Percentiles rank a stretch among this genome's conserved stretches.
Evolutionary conservation across 2,797 vertebrate genomes (phyloP).

Genomic region (Decapterus maruadsi): DNA sequence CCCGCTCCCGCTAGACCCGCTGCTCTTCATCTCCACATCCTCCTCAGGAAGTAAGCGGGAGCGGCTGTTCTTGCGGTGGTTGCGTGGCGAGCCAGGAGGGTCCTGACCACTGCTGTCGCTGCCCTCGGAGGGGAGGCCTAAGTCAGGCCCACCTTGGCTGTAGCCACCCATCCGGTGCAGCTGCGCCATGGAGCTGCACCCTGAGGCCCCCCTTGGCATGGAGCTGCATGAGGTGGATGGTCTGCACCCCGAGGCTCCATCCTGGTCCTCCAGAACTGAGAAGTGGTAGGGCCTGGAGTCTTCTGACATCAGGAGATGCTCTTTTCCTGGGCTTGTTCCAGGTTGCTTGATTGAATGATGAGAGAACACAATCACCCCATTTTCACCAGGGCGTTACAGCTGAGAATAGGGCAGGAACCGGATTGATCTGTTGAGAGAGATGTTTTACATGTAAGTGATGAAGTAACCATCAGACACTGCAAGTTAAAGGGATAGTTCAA

Average conservation of each 20-base stretch:
- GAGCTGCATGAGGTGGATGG: conserved; percentile 65
- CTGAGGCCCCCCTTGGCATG: conserved; percentile 62
- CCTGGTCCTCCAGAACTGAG: conserved; percentile 79
- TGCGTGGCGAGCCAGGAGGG: conserved; percentile 61
- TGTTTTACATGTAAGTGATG: conserved; percentile 19
- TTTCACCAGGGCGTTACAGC: conserved; percentile 13
- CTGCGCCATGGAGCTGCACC: conserved; percentile 78
- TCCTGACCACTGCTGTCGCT: conserved; percentile 85
- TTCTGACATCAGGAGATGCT: conserved; percentile 78
- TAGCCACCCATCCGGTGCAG: conserved; percentile 86
- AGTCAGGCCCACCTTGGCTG: conserved; percentile 74
- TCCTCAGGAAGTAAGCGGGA: conserved; percentile 84
- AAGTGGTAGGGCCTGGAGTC: conserved; percentile 81
- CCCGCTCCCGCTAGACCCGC: conserved; percentile 88
- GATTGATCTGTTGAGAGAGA: conserved; percentile 61
- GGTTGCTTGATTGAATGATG: conserved; percentile 22
- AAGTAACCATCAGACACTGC: neutral
- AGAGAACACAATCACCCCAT: conserved; percentile 72
- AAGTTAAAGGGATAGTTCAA: too few relatives aligned
- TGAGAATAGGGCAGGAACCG: conserved; percentile 20
- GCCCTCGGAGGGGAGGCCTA: conserved; percentile 85
- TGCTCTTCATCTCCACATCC: conserved; percentile 93
- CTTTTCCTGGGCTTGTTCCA: conserved; percentile 26
- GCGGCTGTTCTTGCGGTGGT: conserved; percentile 71
- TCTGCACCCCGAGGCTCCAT: conserved; percentile 50